Base-by-base conservation (phyloP, 2,888 invertebrate genomes). In the Enchytraeus crypticus region DNA sequence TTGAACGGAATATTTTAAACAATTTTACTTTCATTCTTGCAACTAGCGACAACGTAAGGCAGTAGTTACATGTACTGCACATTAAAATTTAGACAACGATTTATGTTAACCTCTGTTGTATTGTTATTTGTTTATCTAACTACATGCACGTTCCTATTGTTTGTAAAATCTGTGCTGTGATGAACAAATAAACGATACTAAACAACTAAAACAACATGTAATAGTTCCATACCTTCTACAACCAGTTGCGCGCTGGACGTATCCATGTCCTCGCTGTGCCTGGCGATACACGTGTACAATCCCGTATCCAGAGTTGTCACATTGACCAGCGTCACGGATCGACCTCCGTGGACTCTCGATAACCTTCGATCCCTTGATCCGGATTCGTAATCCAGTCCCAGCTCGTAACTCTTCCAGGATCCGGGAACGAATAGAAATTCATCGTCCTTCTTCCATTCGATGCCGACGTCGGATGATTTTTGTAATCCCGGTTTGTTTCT, bases 261-360 rank as follows among this genome's bases (percentile, higher is more conserved):
- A 49, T 53, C 62, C 4, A 49, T 27, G 51, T 62, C 60, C 11
- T 38, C 58, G 5, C 59, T 55, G 3, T 49, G 30, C 23, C 55
- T 43, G 5, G 60, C 65, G 2, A 57, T 66, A 61, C 73, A 73
- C 11, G 69, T 67, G 63, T 75, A 78, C 30, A 70, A 66, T 3
- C 77, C 77, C 18, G 66, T 67, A 63, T 77, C 76, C 21, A 66
- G 63, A 34, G 68, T 67, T 32, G 64, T 63, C 5, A 72, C 69
- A 51, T 71, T 67, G 18, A 67, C 59, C 32, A 79, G 70, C 5
- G 71, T 72, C 33, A 79, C 68, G 4, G 69, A 34, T 26, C 58
- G 49, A 8, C 46, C 60, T 38, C 32, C 38, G 26, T 54, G 34
- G 43, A 57, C 59, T 11, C 21, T 30, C 33, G 34, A 49, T n/a